These are phyloP conservation scores for Poeciliopsis retropinna DNA, from an alignment of 2,113 vertebrate genomes.

Conservation along the genomic window DNA sequence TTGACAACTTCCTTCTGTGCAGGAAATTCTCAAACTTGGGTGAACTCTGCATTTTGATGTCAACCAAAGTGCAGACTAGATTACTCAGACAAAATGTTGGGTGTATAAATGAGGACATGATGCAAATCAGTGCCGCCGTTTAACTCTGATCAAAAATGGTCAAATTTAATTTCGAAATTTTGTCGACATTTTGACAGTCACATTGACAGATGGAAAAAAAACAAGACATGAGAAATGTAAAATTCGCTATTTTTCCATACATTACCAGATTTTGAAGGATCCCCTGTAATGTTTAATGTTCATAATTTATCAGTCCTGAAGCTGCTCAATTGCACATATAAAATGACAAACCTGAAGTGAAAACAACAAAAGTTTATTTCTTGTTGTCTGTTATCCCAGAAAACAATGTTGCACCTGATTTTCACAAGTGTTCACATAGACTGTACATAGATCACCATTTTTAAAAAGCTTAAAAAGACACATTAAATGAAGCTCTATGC, in stretches of 20 bases:
- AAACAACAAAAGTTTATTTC: conserved; percentile 65
- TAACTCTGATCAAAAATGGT: too few relatives aligned
- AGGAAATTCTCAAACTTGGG: conserved; percentile 15
- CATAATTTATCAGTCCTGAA: background rate
- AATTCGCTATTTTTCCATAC: too few relatives aligned
- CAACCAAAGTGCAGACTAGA: conserved; percentile 2
- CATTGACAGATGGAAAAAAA: too few relatives aligned
- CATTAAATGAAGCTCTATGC: conserved; percentile 61
- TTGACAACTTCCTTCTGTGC: conserved; percentile 37
- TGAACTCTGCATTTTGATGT: conserved; percentile 8
- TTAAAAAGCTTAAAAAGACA: conserved; percentile 50
- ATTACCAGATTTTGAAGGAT: too few relatives aligned
- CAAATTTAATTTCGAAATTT: too few relatives aligned
- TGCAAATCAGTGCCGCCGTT: conserved; percentile 5
- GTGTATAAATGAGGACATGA: background rate
- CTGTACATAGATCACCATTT: conserved; percentile 38
- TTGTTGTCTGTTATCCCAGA: conserved; percentile 40
- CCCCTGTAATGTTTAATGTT: too few relatives aligned
- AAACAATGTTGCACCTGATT: conserved; percentile 49
- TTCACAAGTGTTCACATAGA: conserved; percentile 55
- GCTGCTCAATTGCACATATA: background rate
- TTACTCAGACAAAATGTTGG: conserved; percentile 6
- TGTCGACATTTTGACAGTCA: too few relatives aligned
- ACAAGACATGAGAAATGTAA: too few relatives aligned
- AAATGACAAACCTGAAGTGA: conserved; percentile 35